Evolutionary conservation across 2,797 vertebrate species (phyloP).

Genomic region (Gobionotothen gibberifrons): DNA sequence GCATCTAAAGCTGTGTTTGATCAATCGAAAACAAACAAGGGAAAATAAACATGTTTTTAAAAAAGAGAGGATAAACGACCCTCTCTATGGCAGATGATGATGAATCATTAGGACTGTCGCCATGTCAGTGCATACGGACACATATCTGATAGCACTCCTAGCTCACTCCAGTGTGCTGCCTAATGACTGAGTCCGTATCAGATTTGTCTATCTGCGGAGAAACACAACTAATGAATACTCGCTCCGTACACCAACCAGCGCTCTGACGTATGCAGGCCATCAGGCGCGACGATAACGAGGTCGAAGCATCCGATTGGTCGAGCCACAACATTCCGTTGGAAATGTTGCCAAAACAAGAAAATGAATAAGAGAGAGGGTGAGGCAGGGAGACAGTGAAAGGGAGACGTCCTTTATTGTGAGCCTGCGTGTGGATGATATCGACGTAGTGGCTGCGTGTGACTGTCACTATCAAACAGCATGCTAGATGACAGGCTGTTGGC

Average conservation of each 20-base stretch:
- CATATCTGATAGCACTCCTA: neutral
- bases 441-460: constrained; percentile 49
- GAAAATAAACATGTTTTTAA: constrained; percentile 40
- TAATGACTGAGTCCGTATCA: constrained; percentile 69
- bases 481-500: constrained; percentile 72
- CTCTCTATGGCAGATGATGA: constrained; percentile 24
- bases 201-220: constrained; percentile 58
- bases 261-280: constrained; percentile 52
- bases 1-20: constrained; percentile 30
- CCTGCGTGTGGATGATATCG: constrained; percentile 68
- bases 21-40: constrained; percentile 37
- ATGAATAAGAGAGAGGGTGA: constrained; percentile 36
- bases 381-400: constrained; percentile 37
- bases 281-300: constrained; percentile 56
- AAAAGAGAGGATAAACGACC: constrained; percentile 21
- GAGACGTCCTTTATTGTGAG: constrained; percentile 50
- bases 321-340: constrained; percentile 56
- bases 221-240: constrained; percentile 47
- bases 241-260: constrained; percentile 37
- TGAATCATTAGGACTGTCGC: constrained; percentile 28
- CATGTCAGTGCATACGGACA: constrained; percentile 9
- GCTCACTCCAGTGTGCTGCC: constrained; percentile 42
- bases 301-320: constrained; percentile 58
- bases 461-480: constrained; percentile 70
- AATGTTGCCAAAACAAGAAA: constrained; percentile 51